These are phyloP conservation scores for Oryctolagus cuniculus DNA, from an alignment of 2,113 vertebrate species.

Conservation along the genomic window mOryCun1.1 NC_091438.1:162869501-162870000, in stretches of 20 bases:
- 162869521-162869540: background rate
- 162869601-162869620: background rate
- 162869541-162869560: background rate
- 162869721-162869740: background rate
- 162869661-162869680: too few relatives aligned
- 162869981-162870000: background rate
- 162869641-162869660: too few relatives aligned
- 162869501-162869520: rapidly evolving
- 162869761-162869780: background rate
- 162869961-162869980: background rate
- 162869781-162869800: background rate
- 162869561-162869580: background rate
- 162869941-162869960: rapidly evolving
- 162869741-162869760: rapidly evolving
- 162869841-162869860: background rate
- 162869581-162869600: rapidly evolving
- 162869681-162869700: background rate
- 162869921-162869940: background rate
- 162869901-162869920: background rate
- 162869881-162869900: background rate
- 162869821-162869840: background rate
- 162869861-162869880: background rate
- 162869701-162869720: background rate
- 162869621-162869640: background rate
- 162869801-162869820: background rate